Base-by-base conservation (phyloP, 2,888 invertebrate species). In the Nymphalis urticae region DNA sequence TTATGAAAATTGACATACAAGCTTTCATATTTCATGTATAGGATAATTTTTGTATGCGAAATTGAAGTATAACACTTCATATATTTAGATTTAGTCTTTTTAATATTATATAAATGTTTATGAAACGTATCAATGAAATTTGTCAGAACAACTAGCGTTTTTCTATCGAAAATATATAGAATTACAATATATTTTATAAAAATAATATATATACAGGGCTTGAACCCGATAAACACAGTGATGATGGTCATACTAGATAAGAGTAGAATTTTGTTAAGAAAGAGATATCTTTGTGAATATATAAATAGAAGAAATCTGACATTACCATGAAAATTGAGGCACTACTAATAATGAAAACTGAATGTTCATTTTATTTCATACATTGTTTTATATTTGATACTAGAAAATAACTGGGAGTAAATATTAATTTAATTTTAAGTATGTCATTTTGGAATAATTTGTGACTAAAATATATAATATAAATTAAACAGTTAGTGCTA, bases 221-320 rank as follows among this genome's bases (percentile, higher is more conserved):
- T 24, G 27, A 56, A 32, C 17, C 27, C 32, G n/a, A 17, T 32
- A 32, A 5, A 42, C 19, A 36, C n/a, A 58, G 36, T 13, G 19
- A 19, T 19, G 17, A 8, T 6, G 58, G 42, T 36, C 19, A 19
- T 58, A 42, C 42, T 42, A 58, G 9, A 42, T 58, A 58, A 10
- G 21, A 58, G 58, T 58, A 58, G 58, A 58, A 9, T 58, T 58
- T 58, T 19, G 19, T 5, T 42, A 19, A 36, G 19, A 4, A 42
- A 19, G 9, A 58, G 58, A 58, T 58, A 13, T 58, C 58, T 58
- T 36, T 36, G 58, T 58, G 19, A 42, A 58, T 58, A 58, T 58
- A 58, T 5, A 19, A 19, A 58, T 58, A 58, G 58, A 58, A 58
- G 58, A 58, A 58, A n/a, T 42, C 58, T 42, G 2, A 58, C 42